These are phyloP conservation scores for Pharmacophagus antenor DNA, from an alignment of 2,888 invertebrate genomes.

Conservation along the genomic window DNA sequence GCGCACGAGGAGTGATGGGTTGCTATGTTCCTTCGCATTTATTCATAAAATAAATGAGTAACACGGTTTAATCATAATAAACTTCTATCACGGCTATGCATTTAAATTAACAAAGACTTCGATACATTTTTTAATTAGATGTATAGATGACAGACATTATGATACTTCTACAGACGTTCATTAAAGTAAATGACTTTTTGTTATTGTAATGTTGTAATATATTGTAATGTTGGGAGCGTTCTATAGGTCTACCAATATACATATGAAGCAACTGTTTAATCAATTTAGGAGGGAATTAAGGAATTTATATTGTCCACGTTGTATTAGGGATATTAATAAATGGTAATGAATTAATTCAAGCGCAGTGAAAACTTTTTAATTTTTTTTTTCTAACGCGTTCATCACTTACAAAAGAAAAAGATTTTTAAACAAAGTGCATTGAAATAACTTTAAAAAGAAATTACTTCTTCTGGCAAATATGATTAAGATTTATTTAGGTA, in stretches of 20 bases:
- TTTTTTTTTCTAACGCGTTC: too few relatives aligned
- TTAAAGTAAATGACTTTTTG: background rate
- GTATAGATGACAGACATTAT: background rate
- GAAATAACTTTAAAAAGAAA: too few relatives aligned
- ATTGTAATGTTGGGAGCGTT: background rate
- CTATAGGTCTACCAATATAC: too few relatives aligned
- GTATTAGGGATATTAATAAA: too few relatives aligned
- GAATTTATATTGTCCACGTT: too few relatives aligned
- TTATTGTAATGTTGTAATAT: too few relatives aligned
- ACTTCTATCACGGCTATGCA: background rate
- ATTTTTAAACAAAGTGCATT: too few relatives aligned
- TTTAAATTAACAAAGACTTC: background rate
- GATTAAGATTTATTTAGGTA: background rate
- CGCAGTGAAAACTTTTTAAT: too few relatives aligned
- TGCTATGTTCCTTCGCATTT: constrained; percentile 7
- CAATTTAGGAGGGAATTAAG: too few relatives aligned
- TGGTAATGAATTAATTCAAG: too few relatives aligned
- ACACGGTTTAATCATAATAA: constrained; percentile 6
- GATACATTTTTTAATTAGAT: background rate
- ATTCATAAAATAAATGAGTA: constrained; percentile 19
- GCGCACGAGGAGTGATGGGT: constrained; percentile 20
- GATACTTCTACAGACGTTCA: background rate
- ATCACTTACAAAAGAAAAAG: too few relatives aligned
- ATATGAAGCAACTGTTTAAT: too few relatives aligned
- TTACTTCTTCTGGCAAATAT: background rate